These are phyloP conservation scores for Trypoxylus dichotomus DNA, from an alignment of 1,140 invertebrate genomes.

Conservation along the genomic window DNA sequence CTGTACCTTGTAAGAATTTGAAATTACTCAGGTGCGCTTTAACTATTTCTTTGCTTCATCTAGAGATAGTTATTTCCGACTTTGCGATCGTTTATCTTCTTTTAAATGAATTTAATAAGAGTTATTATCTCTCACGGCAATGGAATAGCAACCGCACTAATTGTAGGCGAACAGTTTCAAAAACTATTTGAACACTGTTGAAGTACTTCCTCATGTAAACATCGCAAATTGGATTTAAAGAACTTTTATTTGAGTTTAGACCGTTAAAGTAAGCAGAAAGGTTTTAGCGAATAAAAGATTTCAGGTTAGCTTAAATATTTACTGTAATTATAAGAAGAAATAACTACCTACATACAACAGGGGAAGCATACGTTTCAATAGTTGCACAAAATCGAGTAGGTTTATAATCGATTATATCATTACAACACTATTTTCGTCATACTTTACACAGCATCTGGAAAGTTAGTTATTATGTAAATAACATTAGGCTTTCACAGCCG, in stretches of 20 bases:
- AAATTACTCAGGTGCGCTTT: conserved; percentile 3
- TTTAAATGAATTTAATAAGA: conserved; percentile 11
- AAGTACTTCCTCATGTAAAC: neutral
- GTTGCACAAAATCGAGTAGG: too few species aligned
- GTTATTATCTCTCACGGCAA: neutral
- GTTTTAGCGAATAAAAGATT: too few species aligned
- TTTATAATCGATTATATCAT: too few species aligned
- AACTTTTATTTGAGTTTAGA: neutral
- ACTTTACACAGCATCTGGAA: too few species aligned
- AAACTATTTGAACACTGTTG: neutral
- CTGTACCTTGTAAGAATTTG: neutral
- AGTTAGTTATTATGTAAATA: too few species aligned
- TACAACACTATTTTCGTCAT: too few species aligned
- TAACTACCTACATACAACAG: too few species aligned
- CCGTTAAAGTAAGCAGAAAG: too few species aligned
- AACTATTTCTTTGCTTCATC: neutral
- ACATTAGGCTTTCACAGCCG: too few species aligned
- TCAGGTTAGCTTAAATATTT: too few species aligned
- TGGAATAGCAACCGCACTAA: neutral
- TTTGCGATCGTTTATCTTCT: neutral
- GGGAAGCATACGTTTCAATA: too few species aligned
- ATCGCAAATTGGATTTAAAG: neutral
- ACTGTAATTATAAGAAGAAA: too few species aligned
- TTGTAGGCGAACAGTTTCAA: neutral
- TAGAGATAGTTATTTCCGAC: neutral